A percentile compares a stretch with the other conserved stretches of the same genome.
Conservation (phyloP, 1,140 invertebrate species). For the Drosophila ogumai region DNA sequence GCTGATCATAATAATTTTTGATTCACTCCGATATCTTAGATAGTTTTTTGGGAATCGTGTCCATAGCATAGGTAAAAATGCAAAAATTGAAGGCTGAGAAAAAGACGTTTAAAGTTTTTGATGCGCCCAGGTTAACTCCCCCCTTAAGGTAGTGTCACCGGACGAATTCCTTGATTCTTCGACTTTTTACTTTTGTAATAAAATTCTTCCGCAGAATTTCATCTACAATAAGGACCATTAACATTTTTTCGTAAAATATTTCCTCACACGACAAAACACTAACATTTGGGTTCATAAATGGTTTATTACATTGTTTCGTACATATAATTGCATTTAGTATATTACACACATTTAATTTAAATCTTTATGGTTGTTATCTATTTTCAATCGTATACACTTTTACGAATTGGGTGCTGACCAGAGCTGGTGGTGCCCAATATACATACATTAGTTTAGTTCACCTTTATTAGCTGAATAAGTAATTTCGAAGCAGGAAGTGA, state of each 20-base stretch:
- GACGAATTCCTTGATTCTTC: not conserved
- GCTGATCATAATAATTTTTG: no score
- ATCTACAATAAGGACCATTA: not conserved
- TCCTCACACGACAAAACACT: not conserved
- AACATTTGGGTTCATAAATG: slow-evolving; percentile 9
- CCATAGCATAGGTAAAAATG: no score
- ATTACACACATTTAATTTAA: slow-evolving; percentile 44
- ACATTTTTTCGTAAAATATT: not conserved
- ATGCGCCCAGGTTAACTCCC: no score
- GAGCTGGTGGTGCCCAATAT: slow-evolving; percentile 17
- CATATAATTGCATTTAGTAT: slow-evolving; percentile 48
- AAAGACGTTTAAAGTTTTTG: no score
- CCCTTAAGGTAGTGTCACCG: no score
- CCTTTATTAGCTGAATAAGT: slow-evolving; percentile 21
- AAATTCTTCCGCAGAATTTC: not conserved
- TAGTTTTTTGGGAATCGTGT: no score
- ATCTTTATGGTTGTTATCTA: slow-evolving; percentile 39
- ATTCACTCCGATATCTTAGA: no score
- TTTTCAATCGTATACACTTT: slow-evolving; percentile 39
- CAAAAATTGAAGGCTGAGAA: no score
- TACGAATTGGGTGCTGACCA: slow-evolving; percentile 15
- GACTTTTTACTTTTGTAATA: not conserved
- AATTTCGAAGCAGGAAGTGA: slow-evolving; percentile 27
- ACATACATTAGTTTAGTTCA: slow-evolving; percentile 31
- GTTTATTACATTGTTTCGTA: slow-evolving; percentile 45